Evolutionary conservation across 1,140 invertebrate species (phyloP), one percentile per base, ranked within the genome.

Genomic region (Trialeurodes vaporariorum): DNA sequence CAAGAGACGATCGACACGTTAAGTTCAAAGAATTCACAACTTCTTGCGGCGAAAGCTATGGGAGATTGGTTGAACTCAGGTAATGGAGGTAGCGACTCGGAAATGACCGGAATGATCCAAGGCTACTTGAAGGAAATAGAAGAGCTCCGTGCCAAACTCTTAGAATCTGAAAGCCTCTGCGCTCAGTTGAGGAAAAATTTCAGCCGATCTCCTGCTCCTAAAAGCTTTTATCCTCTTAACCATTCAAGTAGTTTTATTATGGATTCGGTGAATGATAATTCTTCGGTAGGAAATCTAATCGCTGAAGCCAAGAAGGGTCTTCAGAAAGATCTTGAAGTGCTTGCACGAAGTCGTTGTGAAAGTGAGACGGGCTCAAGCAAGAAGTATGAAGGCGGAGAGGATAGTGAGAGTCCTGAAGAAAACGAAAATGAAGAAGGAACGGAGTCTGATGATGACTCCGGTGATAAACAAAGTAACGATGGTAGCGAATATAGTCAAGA

Each of bases 71-170:
- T 71, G 27, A 65, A 65, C 13, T 66, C 66, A 13, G 72, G 66
- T 66, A 61, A 66, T 61, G 71, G 71, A 22, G 73, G 72, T 68
- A 71, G 71, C 40, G 80, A 84, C 59, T 80, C 81, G 12, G 81
- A 85, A 70, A 84, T 93, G 11, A 82, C 83, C 1, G 84, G 85
- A 70, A 81, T 94, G 73, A 83, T 92, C 17, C 84, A 91, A 76
- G 87, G 85, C 1, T 98, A 98, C 77, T 78, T 96, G 21, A 85
- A 86, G 75, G 94, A 98, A 81, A 93, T 97, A 70, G 95, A 98
- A 79, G 90, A 94, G 67, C 77, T 98, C 1, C 82, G 91, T 75
- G 87, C 90, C 0, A 89, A 92, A 74, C 79, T 98, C 25, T 84
- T 93, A 68, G 94, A 98, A 80, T 87, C 92, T 2, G 94, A 95